Percentiles rank a stretch among this genome's conserved stretches.
phyloP scores from a whole-genome alignment of 2,888 invertebrate species.

The Disparrhopalites patrizii region DNA sequence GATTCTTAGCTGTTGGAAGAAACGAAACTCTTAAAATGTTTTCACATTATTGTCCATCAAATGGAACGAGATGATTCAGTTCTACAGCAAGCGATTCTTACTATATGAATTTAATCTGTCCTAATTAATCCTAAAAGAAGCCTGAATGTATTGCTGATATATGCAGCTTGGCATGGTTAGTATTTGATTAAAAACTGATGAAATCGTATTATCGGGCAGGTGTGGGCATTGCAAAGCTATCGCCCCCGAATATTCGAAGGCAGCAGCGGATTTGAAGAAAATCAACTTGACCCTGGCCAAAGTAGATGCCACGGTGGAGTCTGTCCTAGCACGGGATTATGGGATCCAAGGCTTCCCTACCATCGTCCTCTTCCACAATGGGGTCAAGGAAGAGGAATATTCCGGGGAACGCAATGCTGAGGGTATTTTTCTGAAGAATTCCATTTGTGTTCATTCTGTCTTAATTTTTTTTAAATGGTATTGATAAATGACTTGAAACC shows the following conservation, averaged over 20 bases:
- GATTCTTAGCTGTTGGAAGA: no score
- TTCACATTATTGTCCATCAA: no score
- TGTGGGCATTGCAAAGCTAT: constrained; percentile 60
- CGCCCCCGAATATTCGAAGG: constrained; percentile 57
- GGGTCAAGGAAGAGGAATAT: constrained; percentile 52
- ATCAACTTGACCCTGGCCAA: constrained; percentile 53
- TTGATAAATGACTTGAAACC: no score
- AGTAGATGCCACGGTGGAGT: constrained; percentile 56
- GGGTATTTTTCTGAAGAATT: no score
- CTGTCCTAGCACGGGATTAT: constrained; percentile 53
- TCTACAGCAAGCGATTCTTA: no score
- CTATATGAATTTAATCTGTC: not conserved
- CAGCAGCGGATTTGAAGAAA: constrained; percentile 53
- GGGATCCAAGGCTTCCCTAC: constrained; percentile 57
- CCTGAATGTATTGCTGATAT: not conserved
- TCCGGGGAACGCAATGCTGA: constrained; percentile 52
- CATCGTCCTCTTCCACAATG: constrained; percentile 56
- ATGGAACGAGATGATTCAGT: no score
- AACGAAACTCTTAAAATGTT: no score
- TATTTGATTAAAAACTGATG: no score
- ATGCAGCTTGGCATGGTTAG: no score
- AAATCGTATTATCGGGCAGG: no score
- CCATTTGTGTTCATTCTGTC: no score
- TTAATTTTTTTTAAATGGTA: no score
- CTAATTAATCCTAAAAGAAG: not conserved